Conservation (phyloP, 2,888 invertebrate species). For the Eurois occulta region DNA sequence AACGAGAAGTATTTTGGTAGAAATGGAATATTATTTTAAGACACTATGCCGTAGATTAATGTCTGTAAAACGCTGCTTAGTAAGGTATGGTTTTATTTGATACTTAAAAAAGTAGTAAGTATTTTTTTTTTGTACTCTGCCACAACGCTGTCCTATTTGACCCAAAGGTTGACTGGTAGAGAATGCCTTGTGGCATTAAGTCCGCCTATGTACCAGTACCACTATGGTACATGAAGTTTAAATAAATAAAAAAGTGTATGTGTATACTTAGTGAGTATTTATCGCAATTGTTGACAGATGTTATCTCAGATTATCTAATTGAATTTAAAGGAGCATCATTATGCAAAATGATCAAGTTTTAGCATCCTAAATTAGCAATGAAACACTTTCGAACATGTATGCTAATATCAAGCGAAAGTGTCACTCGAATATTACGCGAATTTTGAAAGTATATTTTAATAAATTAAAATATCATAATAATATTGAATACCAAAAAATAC, state of each 20-base stretch:
- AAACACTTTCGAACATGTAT: constrained; percentile 47
- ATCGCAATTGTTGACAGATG: too few relatives aligned
- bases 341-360: constrained; percentile 15
- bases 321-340: background rate
- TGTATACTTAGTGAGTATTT: too few relatives aligned
- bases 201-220: too few relatives aligned
- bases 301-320: background rate
- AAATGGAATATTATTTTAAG: background rate
- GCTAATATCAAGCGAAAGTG: constrained; percentile 52
- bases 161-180: too few relatives aligned
- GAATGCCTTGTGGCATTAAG: too few relatives aligned
- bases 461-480: background rate
- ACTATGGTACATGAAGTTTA: too few relatives aligned
- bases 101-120: too few relatives aligned
- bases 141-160: too few relatives aligned
- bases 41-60: background rate
- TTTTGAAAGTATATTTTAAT: background rate
- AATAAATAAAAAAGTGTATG: too few relatives aligned
- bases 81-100: background rate
- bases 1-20: background rate
- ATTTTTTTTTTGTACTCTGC: too few relatives aligned
- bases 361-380: background rate
- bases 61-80: background rate
- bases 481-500: background rate
- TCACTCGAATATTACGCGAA: background rate